Evolutionary conservation across 1,140 invertebrate species (phyloP), one percentile per base, ranked within the genome.

Genomic region (Drosophila nikananu): DNA sequence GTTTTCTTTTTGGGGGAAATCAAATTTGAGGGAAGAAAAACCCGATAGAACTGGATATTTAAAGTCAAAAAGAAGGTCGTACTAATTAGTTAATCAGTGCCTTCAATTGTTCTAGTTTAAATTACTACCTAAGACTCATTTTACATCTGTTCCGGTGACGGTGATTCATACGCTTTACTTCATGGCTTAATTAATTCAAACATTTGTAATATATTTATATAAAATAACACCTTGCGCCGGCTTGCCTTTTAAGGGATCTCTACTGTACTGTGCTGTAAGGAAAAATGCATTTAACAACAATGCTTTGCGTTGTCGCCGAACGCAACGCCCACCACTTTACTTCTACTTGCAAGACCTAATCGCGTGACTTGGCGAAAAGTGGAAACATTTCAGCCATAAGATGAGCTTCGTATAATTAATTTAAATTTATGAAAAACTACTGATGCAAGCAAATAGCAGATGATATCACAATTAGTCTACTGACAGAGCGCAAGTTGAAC

Each of bases 381-480:
- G 23, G 8, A 54, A 60, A 70, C 37, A 52, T 57, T 57, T 49
- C 55, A 70, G 13, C 25, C n/a, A 37, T 32, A 65, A 64, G 67
- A 72, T 72, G 27, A 72, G 75, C 52, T 44, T 12, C 44, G 70
- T 74, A 83, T 89, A 89, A 87, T 89, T 87, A 79, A 89, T 87
- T 84, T 75, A 79, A 89, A 84, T 84, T 78, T 67, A 66, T 58
- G 70, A 82, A 86, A 64, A 67, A 72, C 62, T 67, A 63, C 70
- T 54, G 44, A 58, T 39, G 52, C 59, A 39, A 54, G 39, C 32
- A 54, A 42, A n/a, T 12, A 44, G 27, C 59, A 77, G 65, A 83
- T 89, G 84, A 87, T 87, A 74, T 83, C 81, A 86, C 74, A 89
- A 89, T 89, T 86, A 82, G 76, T 68, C 48, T 54, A 52, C 62